Evolutionary conservation across 2,888 invertebrate genomes (phyloP), one percentile per base, ranked within the genome.

Genomic region (Suillia variegata): DNA sequence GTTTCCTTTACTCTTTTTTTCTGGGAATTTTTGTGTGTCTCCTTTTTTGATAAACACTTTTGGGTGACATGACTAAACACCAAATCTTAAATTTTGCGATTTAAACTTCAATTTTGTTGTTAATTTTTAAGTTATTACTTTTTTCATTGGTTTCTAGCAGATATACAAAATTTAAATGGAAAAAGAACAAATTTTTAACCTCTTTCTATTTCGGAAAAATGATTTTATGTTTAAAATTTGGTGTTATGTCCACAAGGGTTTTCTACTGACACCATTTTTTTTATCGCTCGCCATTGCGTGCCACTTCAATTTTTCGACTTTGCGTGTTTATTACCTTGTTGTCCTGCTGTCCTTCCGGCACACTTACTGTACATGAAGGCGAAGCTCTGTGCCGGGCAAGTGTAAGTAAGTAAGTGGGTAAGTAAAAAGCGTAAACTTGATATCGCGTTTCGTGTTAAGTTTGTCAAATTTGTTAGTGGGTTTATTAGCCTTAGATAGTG

Each of bases 251-350:
- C 31, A 12, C 12, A 12, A 8, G 31, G 31, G 31, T 31, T 6
- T 31, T 6, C 12, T 6, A 31, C 6, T 31, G 38, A n/a, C 38
- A 26, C 26, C 10, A 5, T 26, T 38, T 38, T 38, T n/a, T n/a
- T 38, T 38, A 38, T 38, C 15, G 38, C 38, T 4, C 2, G 3
- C 3, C 45, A 18, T 45, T 38, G n/a, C n/a, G 3, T 45, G 3
- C 4, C 12, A 38, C 45, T 45, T 45, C 45, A 45, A 45, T 45
- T 45, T 45, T 45, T 45, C 17, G 17, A 17, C 20, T 45, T 45
- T 20, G 38, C 38, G 38, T 38, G 38, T 38, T 38, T 13, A 38
- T 38, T 38, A 38, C 38, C 38, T 38, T n/a, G 38, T 38, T 38
- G 10, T 38, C 6, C 31, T 31, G n/a, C 31, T 31, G 38, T 38